phyloP scores from a whole-genome alignment of 2,888 invertebrate species.

The Andrena hattorfiana region DNA sequence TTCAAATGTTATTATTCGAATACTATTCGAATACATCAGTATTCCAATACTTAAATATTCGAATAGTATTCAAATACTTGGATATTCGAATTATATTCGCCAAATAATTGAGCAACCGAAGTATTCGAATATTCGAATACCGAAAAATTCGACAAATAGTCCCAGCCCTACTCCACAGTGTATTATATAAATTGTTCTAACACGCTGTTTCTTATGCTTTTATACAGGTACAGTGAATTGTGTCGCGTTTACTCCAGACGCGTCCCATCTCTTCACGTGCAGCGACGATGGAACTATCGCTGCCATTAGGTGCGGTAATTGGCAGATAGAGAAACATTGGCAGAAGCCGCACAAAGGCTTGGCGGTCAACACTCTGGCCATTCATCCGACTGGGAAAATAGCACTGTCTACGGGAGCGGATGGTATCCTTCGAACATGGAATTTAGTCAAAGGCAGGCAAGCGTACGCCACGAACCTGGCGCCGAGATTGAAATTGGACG shows the following conservation, averaged over 20 bases:
- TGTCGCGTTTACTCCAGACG: constrained; percentile 91
- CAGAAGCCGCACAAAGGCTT: constrained; percentile 93
- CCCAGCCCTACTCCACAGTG: no score
- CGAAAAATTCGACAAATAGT: no score
- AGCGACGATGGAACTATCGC: constrained; percentile 94
- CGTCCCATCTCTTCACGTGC: constrained; percentile 92
- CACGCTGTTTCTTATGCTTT: not conserved
- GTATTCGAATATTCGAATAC: no score
- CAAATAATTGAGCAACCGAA: no score
- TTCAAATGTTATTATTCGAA: no score
- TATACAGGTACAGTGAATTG: constrained; percentile 90
- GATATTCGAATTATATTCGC: no score
- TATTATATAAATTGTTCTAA: not conserved
- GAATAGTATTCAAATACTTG: no score
- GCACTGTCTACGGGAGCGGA: constrained; percentile 95
- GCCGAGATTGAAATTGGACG: constrained; percentile 79
- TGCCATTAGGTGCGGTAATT: constrained; percentile 92
- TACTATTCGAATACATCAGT: no score
- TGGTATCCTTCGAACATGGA: constrained; percentile 95
- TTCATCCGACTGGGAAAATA: constrained; percentile 96
- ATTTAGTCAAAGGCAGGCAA: constrained; percentile 95
- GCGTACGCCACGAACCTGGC: constrained; percentile 96
- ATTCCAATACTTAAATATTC: no score
- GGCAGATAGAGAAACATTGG: constrained; percentile 94
- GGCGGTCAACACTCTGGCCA: constrained; percentile 90